A percentile compares a stretch with the other conserved stretches of the same genome.
These are phyloP conservation scores for Panagrolaimus sp. DNA, from an alignment of 1,140 invertebrate species.

Conservation along the genomic window DNA sequence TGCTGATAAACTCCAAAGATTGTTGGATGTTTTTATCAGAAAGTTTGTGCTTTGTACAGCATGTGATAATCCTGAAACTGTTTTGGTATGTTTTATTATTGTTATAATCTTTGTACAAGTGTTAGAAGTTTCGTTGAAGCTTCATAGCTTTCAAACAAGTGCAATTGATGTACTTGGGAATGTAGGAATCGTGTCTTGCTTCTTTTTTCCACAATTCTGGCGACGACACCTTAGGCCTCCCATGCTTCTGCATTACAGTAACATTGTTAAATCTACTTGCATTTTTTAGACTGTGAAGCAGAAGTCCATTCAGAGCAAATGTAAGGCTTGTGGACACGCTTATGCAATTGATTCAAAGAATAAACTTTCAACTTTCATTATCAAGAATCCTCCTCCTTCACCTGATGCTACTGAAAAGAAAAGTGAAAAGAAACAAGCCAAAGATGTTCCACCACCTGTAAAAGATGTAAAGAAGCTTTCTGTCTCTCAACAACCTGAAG, in stretches of 20 bases:
- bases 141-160: too few species aligned
- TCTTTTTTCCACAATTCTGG: too few species aligned
- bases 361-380: slow-evolving; percentile 93
- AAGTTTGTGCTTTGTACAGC: slow-evolving; percentile 95
- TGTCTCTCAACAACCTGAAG: not conserved
- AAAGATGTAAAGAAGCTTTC: slow-evolving; percentile 40
- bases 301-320: slow-evolving; percentile 77
- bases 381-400: slow-evolving; percentile 77
- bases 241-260: too few species aligned
- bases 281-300: slow-evolving; percentile 45
- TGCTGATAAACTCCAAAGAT: slow-evolving; percentile 85
- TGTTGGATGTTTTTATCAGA: slow-evolving; percentile 93
- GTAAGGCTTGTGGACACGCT: slow-evolving; percentile 93
- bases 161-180: too few species aligned
- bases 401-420: slow-evolving; percentile 31
- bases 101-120: slow-evolving; percentile 16
- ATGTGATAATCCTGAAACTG: slow-evolving; percentile 98
- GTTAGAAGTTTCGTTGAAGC: slow-evolving; percentile 13
- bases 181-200: too few species aligned
- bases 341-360: slow-evolving; percentile 84
- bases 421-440: slow-evolving; percentile 46
- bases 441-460: slow-evolving; percentile 20
- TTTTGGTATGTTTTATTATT: slow-evolving; percentile 67
- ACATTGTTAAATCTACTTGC: slow-evolving; percentile 11
- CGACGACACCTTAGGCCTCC: too few species aligned